Evolutionary conservation across 1,140 invertebrate species (phyloP).

Genomic region (Marisa cornuarietis): DNA sequence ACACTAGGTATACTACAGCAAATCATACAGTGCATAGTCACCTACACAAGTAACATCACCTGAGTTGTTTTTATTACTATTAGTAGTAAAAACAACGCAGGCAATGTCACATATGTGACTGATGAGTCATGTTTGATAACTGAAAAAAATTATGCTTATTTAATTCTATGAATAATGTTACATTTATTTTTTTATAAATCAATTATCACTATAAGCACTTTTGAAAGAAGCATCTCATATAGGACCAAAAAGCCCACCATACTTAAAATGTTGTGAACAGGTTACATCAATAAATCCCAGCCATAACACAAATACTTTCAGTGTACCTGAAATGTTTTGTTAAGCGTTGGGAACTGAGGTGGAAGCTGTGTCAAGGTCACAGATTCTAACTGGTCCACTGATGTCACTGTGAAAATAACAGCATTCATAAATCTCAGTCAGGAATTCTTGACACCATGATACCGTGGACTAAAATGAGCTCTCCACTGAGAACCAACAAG

Average conservation of each 20-base stretch:
- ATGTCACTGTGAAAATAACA: slow-evolving; percentile 12
- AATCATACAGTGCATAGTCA: too few species aligned
- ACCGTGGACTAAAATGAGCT: neutral
- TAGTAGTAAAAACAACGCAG: too few species aligned
- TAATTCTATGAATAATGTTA: neutral
- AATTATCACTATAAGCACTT: neutral
- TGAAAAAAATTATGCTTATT: neutral
- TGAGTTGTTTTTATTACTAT: too few species aligned
- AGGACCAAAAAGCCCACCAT: neutral
- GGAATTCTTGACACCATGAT: neutral
- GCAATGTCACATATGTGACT: too few species aligned
- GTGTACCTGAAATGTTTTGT: slow-evolving; percentile 21
- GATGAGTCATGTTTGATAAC: neutral
- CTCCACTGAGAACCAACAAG: too few species aligned
- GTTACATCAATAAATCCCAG: too few species aligned
- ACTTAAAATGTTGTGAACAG: neutral
- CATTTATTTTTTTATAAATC: neutral
- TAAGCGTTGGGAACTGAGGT: slow-evolving; percentile 2
- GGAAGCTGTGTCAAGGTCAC: slow-evolving; percentile 1
- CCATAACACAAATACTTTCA: neutral
- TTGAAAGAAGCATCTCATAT: neutral
- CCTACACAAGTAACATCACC: too few species aligned
- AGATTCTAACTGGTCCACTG: slow-evolving; percentile 2
- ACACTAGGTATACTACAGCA: too few species aligned
- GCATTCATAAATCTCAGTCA: neutral